Evolutionary conservation across 2,113 vertebrate genomes (phyloP).

Genomic region (Erythrocercus mccallii): DNA sequence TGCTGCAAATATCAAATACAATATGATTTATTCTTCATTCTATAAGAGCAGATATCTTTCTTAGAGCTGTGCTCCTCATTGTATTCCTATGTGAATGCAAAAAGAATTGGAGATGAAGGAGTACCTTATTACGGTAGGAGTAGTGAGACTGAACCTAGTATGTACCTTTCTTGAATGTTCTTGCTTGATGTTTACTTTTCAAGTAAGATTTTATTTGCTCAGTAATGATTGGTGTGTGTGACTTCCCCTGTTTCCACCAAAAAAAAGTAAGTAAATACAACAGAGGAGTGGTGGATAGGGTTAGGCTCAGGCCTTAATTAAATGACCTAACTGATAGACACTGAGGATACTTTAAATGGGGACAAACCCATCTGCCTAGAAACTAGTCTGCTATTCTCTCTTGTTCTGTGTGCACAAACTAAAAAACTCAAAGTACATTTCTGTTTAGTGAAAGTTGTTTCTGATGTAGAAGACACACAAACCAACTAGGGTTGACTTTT

Average conservation of each 20-base stretch:
- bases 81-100: background rate
- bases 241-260: background rate
- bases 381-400: background rate
- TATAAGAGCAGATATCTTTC: background rate
- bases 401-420: background rate
- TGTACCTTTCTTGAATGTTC: background rate
- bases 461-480: background rate
- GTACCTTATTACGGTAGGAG: background rate
- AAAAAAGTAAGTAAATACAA: background rate
- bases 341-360: background rate
- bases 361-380: background rate
- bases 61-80: background rate
- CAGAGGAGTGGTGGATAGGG: background rate
- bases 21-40: background rate
- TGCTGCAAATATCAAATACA: background rate
- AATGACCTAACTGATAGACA: background rate
- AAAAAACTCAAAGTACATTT: background rate
- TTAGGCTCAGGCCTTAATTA: background rate
- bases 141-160: background rate
- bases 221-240: background rate
- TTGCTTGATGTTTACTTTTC: background rate
- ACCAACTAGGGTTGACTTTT: background rate
- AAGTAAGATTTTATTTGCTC: background rate
- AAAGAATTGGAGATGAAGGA: background rate
- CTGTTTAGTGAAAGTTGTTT: background rate